These are phyloP conservation scores for Drosophila pruinosa DNA, from an alignment of 1,140 invertebrate genomes.

Conservation along the genomic window DNA sequence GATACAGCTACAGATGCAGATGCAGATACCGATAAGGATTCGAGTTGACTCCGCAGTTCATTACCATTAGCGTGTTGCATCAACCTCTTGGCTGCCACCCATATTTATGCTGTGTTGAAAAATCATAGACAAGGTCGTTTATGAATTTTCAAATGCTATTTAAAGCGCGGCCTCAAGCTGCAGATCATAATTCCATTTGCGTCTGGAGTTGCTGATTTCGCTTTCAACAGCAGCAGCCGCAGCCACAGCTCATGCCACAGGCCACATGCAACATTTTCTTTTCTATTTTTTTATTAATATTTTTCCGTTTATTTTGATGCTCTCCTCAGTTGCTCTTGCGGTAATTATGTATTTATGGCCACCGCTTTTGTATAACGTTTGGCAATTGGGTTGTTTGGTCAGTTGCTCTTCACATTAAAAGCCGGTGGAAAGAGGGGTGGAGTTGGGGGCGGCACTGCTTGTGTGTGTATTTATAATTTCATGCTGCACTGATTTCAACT, in stretches of 20 bases:
- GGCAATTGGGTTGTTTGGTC: slow-evolving; percentile 78
- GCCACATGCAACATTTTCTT: slow-evolving; percentile 65
- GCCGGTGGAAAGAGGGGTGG: background rate
- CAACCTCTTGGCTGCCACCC: slow-evolving; percentile 40
- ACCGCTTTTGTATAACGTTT: slow-evolving; percentile 62
- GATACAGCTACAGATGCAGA: background rate
- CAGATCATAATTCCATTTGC: slow-evolving; percentile 31
- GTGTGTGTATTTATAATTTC: slow-evolving; percentile 55
- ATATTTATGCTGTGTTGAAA: slow-evolving; percentile 45
- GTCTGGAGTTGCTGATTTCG: slow-evolving; percentile 58
- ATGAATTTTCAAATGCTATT: slow-evolving; percentile 53
- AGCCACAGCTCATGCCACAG: background rate
- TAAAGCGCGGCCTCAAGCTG: slow-evolving; percentile 22
- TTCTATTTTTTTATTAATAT: slow-evolving; percentile 18
- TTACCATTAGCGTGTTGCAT: slow-evolving; percentile 54
- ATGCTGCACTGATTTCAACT: slow-evolving; percentile 67
- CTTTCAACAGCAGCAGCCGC: slow-evolving; percentile 57
- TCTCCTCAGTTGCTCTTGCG: slow-evolving; percentile 19
- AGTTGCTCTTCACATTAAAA: slow-evolving; percentile 36
- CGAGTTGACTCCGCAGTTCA: slow-evolving; percentile 24
- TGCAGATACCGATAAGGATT: background rate
- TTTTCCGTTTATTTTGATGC: slow-evolving; percentile 35
- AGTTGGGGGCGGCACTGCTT: background rate
- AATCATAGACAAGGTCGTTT: slow-evolving; percentile 70
- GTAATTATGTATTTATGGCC: slow-evolving; percentile 77